Evolutionary conservation across 2,888 invertebrate species (phyloP), one percentile per base, ranked within the genome.

Genomic region (Trissolcus brochymenae): DNA sequence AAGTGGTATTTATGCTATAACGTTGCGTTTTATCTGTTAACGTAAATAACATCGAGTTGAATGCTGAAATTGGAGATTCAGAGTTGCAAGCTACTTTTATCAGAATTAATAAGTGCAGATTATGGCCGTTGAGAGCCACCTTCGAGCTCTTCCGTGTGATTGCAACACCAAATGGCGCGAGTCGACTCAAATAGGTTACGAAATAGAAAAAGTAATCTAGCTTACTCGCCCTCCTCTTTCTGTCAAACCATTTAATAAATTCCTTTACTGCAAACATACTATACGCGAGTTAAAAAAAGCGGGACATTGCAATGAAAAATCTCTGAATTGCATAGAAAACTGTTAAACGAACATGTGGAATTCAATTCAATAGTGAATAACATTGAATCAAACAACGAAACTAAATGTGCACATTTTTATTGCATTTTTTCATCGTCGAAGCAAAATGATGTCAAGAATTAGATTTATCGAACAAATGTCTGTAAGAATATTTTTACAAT

Each of bases 181-280:
- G 83, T 82, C 83, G 81, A 81, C 78, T 75, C 75, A 79, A 80
- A 74, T 80, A 79, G 79, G 81, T 84, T 84, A 81, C 82, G 83
- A 85, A 85, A 87, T 84, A 83, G 83, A 83, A 84, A 87, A 87
- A 86, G 84, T 83, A 84, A 84, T 85, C 84, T 84, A 82, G 80
- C 82, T 80, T 81, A 81, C 82, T 83, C 82, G 80, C 79, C 81
- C 79, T 74, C 74, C 76, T 70, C 77, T 41, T 50, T 11, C 16
- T 17, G 41, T 29, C 68, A 57, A 67, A 78, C 74, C 56, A 73
- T 64, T 64, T 66, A 67, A 41, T 55, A 62, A 71, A 71, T 74
- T 74, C 71, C 74, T 74, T 66, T 67, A 71, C 57, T 71, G 74
- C 62, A 57, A 78, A 68, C 59, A 55, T 62, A 57, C 54, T 70